Base-by-base conservation (phyloP, 2,888 invertebrate species). In the Hyles lineata region DNA sequence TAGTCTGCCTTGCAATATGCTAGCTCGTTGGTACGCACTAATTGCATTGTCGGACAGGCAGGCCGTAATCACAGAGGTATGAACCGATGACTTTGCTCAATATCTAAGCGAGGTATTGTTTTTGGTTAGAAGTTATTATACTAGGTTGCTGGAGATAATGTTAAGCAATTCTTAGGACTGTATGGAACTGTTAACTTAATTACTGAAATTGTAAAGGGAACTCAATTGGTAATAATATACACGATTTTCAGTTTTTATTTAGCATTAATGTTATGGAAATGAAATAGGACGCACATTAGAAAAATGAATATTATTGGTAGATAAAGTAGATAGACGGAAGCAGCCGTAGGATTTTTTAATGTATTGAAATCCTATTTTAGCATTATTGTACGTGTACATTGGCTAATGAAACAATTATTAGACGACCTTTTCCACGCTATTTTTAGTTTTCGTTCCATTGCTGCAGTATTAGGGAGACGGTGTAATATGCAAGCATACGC, bases 401-500 rank as follows among this genome's bases (percentile, higher is more conserved):
- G 43, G 11, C 15, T 43, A 15, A 15, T 15, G 43, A 15, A 11
- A 43, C 11, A 15, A 2, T 43, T 15, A 11, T 3, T 43, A 43
- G 11, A 43, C 43, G 43, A 43, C 11, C 11, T 11, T 32, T 32
- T 62, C 7, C 19, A 55, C 0, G 6, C 23, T 29, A 32, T 7
- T 9, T n/a, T 35, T 11, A 35, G 17, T n/a, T 11, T 35, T 63
- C 17, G 35, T 43, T 43, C 63, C 63, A 63, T 35, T 35, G 63
- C 9, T 67, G 63, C 63, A 67, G 63, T 67, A 67, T 43, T 43
- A 67, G 63, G 15, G 63, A 55, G 55, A 50, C 17, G 55, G 52
- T 23, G 61, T 17, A 25, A 61, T 50, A 11, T 29, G 29, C 43
- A 43, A 21, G 35, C 59, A 11, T 60, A 76, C 72, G 77, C 74